Percentiles rank a stretch among this genome's conserved stretches.
phyloP scores from a whole-genome alignment of 1,140 invertebrate species.

The Daktulosphaira vitifoliae region DNA sequence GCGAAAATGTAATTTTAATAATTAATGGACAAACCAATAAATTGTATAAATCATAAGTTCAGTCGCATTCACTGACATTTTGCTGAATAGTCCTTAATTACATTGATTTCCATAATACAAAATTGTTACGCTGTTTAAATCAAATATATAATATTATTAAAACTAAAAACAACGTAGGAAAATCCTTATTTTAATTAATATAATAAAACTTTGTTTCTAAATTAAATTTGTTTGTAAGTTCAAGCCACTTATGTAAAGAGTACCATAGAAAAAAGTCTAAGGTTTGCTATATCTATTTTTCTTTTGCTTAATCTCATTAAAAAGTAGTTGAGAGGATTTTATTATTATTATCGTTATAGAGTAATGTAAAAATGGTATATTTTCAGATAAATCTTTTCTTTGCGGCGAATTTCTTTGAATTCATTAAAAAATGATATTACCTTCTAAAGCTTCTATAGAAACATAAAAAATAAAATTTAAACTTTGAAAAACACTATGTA shows the following conservation, averaged over 20 bases:
- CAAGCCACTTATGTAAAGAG: slow-evolving; percentile 7
- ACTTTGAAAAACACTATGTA: no score
- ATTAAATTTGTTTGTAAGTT: slow-evolving; percentile 26
- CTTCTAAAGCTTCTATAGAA: neutral
- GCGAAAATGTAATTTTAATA: slow-evolving; percentile 22
- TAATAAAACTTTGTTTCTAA: slow-evolving; percentile 8
- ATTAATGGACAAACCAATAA: slow-evolving; percentile 18
- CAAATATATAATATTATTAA: slow-evolving; percentile 7
- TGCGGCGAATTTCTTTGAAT: no score
- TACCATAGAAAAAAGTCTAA: neutral
- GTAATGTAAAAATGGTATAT: no score
- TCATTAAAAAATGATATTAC: no score
- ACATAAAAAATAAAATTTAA: neutral
- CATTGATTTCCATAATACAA: slow-evolving; percentile 19
- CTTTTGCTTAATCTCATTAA: slow-evolving; percentile 27
- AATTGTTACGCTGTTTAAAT: slow-evolving; percentile 21
- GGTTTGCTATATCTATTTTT: slow-evolving; percentile 9
- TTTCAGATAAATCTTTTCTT: no score
- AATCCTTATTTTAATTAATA: neutral
- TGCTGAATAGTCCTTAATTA: slow-evolving; percentile 11
- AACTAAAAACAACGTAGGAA: neutral
- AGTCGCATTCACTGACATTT: neutral
- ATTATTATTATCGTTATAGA: neutral
- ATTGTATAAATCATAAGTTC: slow-evolving; percentile 22
- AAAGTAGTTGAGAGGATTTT: slow-evolving; percentile 26